Evolutionary conservation across 2,113 vertebrate species (phyloP).

Genomic region (Capreolus pygargus): DNA sequence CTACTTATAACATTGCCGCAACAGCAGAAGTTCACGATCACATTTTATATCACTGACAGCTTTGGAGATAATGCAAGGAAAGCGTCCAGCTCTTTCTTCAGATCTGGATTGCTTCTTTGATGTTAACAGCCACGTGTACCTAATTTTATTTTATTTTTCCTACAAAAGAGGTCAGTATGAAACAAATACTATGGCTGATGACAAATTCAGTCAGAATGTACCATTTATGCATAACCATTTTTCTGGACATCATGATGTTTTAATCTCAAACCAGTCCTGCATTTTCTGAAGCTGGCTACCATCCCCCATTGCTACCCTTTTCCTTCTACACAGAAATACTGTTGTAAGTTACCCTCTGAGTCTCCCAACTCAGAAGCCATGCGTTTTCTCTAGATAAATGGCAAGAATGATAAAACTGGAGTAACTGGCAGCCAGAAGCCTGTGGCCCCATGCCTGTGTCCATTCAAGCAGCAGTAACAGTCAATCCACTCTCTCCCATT

Average conservation of each 20-base stretch:
- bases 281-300: neutral
- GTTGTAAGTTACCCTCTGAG: neutral
- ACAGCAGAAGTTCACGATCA: neutral
- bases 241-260: constrained; percentile 3
- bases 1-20: neutral
- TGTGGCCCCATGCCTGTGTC: constrained; percentile 8
- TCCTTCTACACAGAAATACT: neutral
- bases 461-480: neutral
- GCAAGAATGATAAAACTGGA: constrained; percentile 1
- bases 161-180: neutral
- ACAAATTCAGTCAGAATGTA: constrained; percentile 4
- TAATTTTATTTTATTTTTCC: constrained; percentile 7
- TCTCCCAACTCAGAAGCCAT: neutral
- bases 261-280: neutral
- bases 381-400: constrained; percentile 35
- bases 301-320: neutral
- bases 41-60: constrained; percentile 38
- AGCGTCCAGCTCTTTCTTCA: constrained; percentile 9
- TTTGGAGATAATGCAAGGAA: neutral
- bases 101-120: neutral
- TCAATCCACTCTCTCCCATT: constrained; percentile 53
- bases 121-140: neutral
- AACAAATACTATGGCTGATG: neutral
- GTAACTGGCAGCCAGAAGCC: neutral
- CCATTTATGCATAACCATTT: constrained; percentile 19